phyloP scores from a whole-genome alignment of 2,888 invertebrate species.

The Calameuta idolon region DNA sequence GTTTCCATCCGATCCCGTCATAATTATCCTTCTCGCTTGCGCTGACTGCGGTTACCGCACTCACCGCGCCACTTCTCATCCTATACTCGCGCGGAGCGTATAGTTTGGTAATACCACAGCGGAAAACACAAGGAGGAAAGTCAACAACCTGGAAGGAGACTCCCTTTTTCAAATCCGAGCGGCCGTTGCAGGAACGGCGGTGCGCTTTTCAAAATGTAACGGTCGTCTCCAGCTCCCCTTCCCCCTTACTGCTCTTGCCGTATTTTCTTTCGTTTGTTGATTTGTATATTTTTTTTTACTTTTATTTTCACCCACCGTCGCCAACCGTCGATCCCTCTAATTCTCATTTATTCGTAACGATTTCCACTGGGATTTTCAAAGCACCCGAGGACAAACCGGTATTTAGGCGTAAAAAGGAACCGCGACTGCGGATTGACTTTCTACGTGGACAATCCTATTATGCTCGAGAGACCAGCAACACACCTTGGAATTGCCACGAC shows the following conservation, averaged over 20 bases:
- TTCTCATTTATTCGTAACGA: not conserved
- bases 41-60: not conserved
- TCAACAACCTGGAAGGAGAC: not conserved
- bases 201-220: not conserved
- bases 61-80: not conserved
- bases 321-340: not conserved
- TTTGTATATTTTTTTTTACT: not conserved
- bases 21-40: not conserved
- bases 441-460: conserved; percentile 14
- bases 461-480: not conserved
- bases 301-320: not conserved
- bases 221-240: not conserved
- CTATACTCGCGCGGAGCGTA: not conserved
- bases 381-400: conserved; percentile 1
- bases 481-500: conserved; percentile 2
- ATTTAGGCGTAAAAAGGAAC: conserved; percentile 5
- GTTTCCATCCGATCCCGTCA: not conserved
- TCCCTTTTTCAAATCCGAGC: not conserved
- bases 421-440: conserved; percentile 3
- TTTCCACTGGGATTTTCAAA: not conserved
- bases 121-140: not conserved
- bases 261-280: not conserved
- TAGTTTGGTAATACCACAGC: not conserved
- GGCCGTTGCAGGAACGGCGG: not conserved
- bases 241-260: too few species aligned